These are phyloP conservation scores for Ciona savignyi DNA, from an alignment of 23 tunicate species.

Conservation along the genomic window DNA sequence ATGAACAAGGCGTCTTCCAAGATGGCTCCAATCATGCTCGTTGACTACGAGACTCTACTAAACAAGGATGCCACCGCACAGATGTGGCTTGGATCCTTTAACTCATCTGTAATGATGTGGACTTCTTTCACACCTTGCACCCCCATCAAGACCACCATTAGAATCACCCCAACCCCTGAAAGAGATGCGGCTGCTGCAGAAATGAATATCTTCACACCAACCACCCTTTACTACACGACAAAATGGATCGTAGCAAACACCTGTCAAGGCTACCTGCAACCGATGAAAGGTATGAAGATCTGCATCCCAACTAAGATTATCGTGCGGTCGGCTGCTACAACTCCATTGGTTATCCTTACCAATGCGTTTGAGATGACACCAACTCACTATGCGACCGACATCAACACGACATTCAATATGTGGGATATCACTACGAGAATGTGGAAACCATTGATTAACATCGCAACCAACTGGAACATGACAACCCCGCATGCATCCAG, in stretches of 20 bases:
- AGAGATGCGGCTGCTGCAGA: background rate
- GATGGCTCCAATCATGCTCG: conserved; percentile 6
- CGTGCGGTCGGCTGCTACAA: background rate
- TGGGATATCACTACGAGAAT: background rate
- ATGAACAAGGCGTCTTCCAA: background rate
- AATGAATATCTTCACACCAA: background rate
- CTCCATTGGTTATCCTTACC: background rate
- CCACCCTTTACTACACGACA: background rate
- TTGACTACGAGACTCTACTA: background rate
- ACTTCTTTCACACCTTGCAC: background rate
- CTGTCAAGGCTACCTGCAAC: background rate
- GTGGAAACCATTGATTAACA: background rate
- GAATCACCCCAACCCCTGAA: background rate
- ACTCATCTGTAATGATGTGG: background rate
- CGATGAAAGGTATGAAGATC: background rate
- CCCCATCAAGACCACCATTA: background rate
- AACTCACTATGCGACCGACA: background rate
- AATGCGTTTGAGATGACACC: background rate
- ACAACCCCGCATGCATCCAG: background rate
- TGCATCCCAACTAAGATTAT: background rate
- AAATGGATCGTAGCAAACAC: background rate
- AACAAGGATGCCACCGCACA: background rate
- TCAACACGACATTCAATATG: background rate
- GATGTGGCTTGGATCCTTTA: background rate
- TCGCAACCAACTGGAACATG: background rate